phyloP scores from a whole-genome alignment of 2,888 invertebrate genomes.

The Arenicola marina region DNA sequence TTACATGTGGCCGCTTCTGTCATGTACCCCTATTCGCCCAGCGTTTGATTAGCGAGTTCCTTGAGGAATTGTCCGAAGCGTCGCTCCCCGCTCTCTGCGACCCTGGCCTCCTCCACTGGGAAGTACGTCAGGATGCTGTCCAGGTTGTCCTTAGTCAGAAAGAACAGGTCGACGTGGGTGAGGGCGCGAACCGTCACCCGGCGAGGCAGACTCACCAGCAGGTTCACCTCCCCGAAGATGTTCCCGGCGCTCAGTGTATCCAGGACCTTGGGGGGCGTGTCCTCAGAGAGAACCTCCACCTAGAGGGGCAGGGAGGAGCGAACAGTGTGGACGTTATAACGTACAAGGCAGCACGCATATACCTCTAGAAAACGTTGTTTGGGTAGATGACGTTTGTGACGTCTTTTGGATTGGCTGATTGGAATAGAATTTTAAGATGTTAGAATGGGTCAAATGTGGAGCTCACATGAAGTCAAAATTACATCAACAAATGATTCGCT shows the following conservation, averaged over 20 bases:
- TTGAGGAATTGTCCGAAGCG: background rate
- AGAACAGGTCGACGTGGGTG: constrained; percentile 27
- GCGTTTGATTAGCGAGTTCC: too few species aligned
- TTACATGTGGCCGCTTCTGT: too few species aligned
- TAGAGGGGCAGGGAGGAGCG: too few species aligned
- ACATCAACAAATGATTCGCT: too few species aligned
- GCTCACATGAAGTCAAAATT: too few species aligned
- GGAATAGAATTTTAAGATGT: too few species aligned
- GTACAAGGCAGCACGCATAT: too few species aligned
- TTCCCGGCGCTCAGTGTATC: constrained; percentile 6
- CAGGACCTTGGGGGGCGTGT: background rate
- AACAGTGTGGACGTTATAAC: too few species aligned
- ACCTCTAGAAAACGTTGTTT: too few species aligned
- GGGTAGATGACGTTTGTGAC: too few species aligned
- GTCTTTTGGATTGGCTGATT: background rate
- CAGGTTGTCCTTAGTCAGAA: constrained; percentile 22
- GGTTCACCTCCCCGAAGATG: constrained; percentile 22
- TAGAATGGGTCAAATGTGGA: too few species aligned
- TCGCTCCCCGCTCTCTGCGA: background rate
- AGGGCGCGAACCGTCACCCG: constrained; percentile 18
- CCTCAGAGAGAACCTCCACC: constrained; percentile 2
- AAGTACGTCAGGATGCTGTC: constrained; percentile 20
- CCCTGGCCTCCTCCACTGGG: constrained; percentile 8
- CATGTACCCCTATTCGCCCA: too few species aligned
- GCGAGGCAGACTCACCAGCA: constrained; percentile 15